A percentile compares a stretch with the other conserved stretches of the same genome.
These are phyloP conservation scores for Sciurus carolinensis DNA, from an alignment of 2,797 vertebrate species.

Conservation along the genomic window DNA sequence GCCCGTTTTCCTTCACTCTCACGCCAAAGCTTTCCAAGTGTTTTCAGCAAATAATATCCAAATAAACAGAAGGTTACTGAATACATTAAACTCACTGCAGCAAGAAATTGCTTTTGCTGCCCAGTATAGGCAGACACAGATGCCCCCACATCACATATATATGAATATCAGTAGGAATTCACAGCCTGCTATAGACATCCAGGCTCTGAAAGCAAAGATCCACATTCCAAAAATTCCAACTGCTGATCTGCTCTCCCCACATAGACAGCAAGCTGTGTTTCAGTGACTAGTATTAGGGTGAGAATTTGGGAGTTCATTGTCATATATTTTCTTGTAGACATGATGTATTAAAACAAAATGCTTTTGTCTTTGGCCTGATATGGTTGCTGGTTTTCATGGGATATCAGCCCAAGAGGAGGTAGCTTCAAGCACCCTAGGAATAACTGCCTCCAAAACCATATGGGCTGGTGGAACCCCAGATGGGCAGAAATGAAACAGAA, in stretches of 20 bases:
- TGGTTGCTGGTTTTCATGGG: neutral
- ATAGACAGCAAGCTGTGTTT: neutral
- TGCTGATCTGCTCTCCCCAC: neutral
- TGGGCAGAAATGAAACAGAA: slow-evolving; percentile 32
- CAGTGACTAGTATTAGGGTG: neutral
- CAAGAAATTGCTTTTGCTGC: slow-evolving; percentile 30
- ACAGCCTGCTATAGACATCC: rapidly evolving
- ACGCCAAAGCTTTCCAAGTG: slow-evolving; percentile 24
- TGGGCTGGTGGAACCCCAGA: neutral
- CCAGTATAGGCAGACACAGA: neutral
- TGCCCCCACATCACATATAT: neutral
- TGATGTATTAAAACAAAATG: slow-evolving; percentile 5
- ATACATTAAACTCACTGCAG: slow-evolving; percentile 62
- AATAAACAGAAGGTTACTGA: slow-evolving; percentile 72
- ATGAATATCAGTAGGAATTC: neutral
- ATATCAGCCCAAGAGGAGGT: neutral
- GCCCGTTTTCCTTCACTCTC: slow-evolving; percentile 40
- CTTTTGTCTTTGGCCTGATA: slow-evolving; percentile 4
- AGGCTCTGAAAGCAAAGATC: neutral
- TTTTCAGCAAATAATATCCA: slow-evolving; percentile 72
- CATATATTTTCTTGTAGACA: neutral
- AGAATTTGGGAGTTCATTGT: neutral
- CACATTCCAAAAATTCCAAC: neutral
- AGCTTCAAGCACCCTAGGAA: neutral
- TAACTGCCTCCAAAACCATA: neutral